These are phyloP conservation scores for Myodes glareolus DNA, from an alignment of 2,113 vertebrate genomes.

Conservation along the genomic window DNA sequence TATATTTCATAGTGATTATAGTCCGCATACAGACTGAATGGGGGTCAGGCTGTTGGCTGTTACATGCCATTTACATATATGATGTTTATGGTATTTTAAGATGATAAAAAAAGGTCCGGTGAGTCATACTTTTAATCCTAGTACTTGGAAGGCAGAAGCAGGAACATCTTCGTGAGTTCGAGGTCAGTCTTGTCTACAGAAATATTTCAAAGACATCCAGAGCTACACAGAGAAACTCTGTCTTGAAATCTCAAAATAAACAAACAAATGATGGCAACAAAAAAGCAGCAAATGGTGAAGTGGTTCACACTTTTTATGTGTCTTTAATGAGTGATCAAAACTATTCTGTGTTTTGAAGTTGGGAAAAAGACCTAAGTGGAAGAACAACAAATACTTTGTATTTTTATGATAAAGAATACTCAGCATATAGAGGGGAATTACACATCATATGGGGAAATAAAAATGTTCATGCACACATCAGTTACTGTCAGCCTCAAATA, in stretches of 20 bases:
- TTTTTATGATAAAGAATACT: too few species aligned
- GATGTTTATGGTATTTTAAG: background rate
- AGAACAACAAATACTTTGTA: background rate
- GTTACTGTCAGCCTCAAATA: background rate
- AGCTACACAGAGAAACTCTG: too few species aligned
- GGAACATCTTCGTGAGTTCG: background rate
- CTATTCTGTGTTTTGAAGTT: background rate
- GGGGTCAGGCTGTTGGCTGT: background rate
- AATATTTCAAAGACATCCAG: background rate
- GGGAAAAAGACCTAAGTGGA: background rate
- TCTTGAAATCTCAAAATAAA: background rate
- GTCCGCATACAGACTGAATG: background rate
- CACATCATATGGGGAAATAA: background rate
- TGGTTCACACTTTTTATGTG: background rate
- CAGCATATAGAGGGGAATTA: too few species aligned
- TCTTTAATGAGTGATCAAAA: background rate
- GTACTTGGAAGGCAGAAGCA: background rate
- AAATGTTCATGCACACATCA: background rate
- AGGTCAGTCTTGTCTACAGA: background rate
- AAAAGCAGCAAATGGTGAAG: background rate
- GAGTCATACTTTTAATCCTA: too few species aligned
- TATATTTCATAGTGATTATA: background rate
- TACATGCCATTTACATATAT: background rate
- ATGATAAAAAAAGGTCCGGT: background rate
- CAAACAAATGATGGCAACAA: background rate